Base-by-base conservation (phyloP, 92 coral and sea anemone genomes). In the Paramuricea clavata region DNA sequence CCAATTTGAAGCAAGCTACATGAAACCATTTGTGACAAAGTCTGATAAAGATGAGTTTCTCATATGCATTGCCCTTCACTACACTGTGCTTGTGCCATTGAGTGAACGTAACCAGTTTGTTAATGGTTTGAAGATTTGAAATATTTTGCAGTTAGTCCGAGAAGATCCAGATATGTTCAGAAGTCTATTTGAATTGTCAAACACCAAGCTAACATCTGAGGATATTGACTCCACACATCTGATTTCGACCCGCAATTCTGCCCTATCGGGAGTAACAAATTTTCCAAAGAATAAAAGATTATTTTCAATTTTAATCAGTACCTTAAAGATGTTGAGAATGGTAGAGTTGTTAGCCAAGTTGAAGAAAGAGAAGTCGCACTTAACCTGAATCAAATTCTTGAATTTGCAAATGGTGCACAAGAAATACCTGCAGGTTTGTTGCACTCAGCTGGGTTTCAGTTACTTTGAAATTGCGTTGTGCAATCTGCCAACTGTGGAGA, bases 51-150 rank as follows among this genome's bases (percentile, higher is more conserved):
- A 33, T 0, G 76, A 70, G 2, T 33, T 74, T 74, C 32, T 32
- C 16, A 42, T 19, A 43, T 69, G 30, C 26, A 27, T 83, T 28
- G 12, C 81, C 28, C 73, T 79, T 43, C 92, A 83, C 80, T 60
- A 89, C 62, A 69, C 72, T 49, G 26, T 83, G 15, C 92, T 89
- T 49, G 34, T 76, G 49, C 83, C 92, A 76, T 54, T 89, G 28
- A 89, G 78, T 41, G 92, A 89, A 67, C 27, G 36, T 77, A 83
- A 88, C 85, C 88, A 89, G 85, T 88, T 32, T 70, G 74, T 88
- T 11, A 86, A 89, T 65, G 92, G 92, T 22, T 59, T 83, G 33
- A 88, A 82, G 64, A 60, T 81, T 34, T 88, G 88, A 83, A 73
- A 75, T 50, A 61, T 88, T 61, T 78, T 88, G 27, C 31, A 67